Evolutionary conservation across 2,888 invertebrate species (phyloP), one percentile per base, ranked within the genome.

Genomic region (Lepidocyrtoides sp.): DNA sequence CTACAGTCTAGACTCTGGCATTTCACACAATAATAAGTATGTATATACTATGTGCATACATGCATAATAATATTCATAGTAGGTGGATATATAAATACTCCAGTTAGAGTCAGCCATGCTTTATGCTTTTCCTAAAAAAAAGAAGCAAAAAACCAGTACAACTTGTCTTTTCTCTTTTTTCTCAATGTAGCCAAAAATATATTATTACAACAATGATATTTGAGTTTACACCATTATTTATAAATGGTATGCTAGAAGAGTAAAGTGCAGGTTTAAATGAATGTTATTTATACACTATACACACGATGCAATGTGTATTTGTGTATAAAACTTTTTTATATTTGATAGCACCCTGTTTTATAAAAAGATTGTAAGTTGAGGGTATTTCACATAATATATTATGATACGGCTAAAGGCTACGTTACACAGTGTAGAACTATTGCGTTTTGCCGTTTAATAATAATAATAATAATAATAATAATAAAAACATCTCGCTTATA

Each of bases 331-430:
- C 32, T 32, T 51, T 29, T 57, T 10, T 48, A 44, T 32, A 72
- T 48, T 41, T 26, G 23, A 23, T 29, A n/a, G 69, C 14, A 51
- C 51, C 41, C 36, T n/a, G 4, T 83, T 63, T 84, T 66, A 51
- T 23, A 66, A 17, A 69, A 60, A 81, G 32, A 69, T 84, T 84
- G 32, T 32, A 69, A 63, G 84, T 51, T 84, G 51, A 69, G 51
- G 69, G 54, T 51, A 84, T 48, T 84, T 84, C 51, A 84, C 14
- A 63, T 63, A 82, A 82, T 81, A 57, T 81, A 57, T 81, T 60
- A 60, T 23, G 41, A 23, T 63, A 63, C 36, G 69, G 51, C 29
- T 41, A 84, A 84, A 72, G 44, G 72, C 69, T 69, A 14, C 63
- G 72, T 48, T 69, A 14, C 44, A 23, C 26, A 17, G 44, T 12